These are phyloP conservation scores for Anolis carolinensis DNA, from an alignment of 2,113 vertebrate genomes.

Conservation along the genomic window DNA sequence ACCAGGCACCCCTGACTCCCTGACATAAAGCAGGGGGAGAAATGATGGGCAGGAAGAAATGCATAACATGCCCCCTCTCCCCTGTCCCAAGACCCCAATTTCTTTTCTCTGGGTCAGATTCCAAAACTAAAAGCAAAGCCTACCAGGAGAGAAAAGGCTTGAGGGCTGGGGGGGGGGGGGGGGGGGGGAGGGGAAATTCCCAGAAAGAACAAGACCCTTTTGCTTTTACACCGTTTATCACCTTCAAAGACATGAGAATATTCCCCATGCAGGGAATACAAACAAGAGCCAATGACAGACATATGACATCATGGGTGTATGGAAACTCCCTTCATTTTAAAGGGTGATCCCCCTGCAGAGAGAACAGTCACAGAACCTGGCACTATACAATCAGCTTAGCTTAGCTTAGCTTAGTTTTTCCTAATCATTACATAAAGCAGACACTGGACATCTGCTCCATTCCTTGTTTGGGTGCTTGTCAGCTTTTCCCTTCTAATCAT, in stretches of 20 bases:
- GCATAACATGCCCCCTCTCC: background rate
- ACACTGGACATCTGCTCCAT: constrained; percentile 26
- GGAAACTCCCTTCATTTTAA: background rate
- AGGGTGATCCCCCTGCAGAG: background rate
- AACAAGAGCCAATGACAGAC: background rate
- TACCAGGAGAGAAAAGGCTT: background rate
- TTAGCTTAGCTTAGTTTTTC: constrained; percentile 7
- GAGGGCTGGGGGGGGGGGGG: no score
- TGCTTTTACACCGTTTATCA: background rate
- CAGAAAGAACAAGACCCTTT: background rate
- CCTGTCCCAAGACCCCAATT: background rate
- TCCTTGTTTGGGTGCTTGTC: constrained; percentile 25
- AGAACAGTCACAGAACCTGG: background rate
- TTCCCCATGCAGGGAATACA: background rate
- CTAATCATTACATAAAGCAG: constrained; percentile 22
- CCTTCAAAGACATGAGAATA: background rate
- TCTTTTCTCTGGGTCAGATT: background rate
- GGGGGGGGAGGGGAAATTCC: background rate
- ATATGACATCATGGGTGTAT: background rate
- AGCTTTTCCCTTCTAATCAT: constrained; percentile 8
- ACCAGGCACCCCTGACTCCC: background rate
- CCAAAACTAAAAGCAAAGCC: background rate
- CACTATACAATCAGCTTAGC: constrained; percentile 21
- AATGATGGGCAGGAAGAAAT: background rate
- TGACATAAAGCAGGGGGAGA: background rate